A percentile compares a stretch with the other conserved stretches of the same genome.
phyloP scores from a whole-genome alignment of 37 sponge, comb jelly and placozoan species.

The Corticium candelabrum region DNA sequence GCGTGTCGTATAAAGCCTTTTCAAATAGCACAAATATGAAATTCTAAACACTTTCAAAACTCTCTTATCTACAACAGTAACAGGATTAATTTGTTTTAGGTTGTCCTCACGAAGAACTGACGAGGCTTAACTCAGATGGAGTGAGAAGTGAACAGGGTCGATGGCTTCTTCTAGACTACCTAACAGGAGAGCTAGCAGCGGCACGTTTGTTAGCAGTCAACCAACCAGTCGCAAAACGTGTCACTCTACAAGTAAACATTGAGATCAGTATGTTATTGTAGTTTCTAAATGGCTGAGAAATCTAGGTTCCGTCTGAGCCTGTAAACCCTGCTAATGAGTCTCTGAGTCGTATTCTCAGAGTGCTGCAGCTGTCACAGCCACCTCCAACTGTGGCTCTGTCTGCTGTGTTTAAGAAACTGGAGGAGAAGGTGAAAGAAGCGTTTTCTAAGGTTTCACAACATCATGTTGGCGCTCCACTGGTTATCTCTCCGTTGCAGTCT shows the following conservation, averaged over 20 bases:
- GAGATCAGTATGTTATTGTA: neutral
- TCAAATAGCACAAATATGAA: no score
- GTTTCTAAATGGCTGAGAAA: neutral
- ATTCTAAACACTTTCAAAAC: no score
- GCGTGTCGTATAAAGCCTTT: no score
- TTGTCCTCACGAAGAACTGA: slow-evolving; percentile 34
- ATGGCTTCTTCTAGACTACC: neutral
- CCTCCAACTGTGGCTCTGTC: slow-evolving; percentile 41
- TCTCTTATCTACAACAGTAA: no score
- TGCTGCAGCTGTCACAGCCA: slow-evolving; percentile 31
- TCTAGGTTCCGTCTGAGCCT: neutral
- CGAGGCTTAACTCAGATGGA: no score
- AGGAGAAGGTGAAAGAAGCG: slow-evolving; percentile 37
- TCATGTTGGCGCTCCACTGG: neutral
- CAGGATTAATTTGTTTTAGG: neutral
- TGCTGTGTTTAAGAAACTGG: slow-evolving; percentile 41
- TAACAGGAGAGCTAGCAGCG: neutral
- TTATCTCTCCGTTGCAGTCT: neutral
- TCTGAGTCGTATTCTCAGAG: slow-evolving; percentile 33
- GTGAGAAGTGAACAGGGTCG: neutral
- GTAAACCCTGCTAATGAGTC: neutral
- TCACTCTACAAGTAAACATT: slow-evolving; percentile 5
- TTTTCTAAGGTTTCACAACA: neutral
- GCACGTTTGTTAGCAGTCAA: neutral
- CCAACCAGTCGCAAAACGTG: neutral